These are phyloP conservation scores for Brotula barbata DNA, from an alignment of 2,797 vertebrate species.

Conservation along the genomic window DNA sequence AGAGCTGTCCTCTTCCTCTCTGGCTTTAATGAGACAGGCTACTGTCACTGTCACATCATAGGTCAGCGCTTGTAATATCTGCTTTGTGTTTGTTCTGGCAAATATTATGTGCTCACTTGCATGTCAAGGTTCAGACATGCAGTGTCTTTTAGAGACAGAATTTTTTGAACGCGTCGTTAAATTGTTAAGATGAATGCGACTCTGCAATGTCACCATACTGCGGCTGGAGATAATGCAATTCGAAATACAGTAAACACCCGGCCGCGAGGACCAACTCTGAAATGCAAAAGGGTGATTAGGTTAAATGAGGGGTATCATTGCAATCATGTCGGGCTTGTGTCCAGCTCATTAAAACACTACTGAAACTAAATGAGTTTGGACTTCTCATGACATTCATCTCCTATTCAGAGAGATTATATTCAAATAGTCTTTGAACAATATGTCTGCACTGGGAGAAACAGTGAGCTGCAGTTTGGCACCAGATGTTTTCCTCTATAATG, in stretches of 20 bases:
- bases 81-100: slow-evolving; percentile 57
- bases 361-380: slow-evolving; percentile 8
- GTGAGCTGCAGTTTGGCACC: slow-evolving; percentile 21
- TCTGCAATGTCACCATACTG: slow-evolving; percentile 42
- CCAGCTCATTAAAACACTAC: slow-evolving; percentile 1
- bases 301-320: slow-evolving; percentile 32
- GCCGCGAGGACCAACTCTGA: slow-evolving; percentile 6
- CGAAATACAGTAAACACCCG: slow-evolving; percentile 21
- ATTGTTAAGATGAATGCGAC: slow-evolving; percentile 47
- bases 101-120: slow-evolving; percentile 59
- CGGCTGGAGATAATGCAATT: slow-evolving; percentile 28
- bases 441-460: slow-evolving; percentile 26
- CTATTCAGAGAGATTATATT: background rate
- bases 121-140: slow-evolving; percentile 31
- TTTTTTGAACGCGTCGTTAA: slow-evolving; percentile 39
- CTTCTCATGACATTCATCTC: background rate
- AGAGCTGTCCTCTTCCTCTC: slow-evolving; percentile 31
- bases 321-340: slow-evolving; percentile 20
- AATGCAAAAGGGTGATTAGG: slow-evolving; percentile 34
- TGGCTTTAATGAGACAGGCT: slow-evolving; percentile 70
- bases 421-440: background rate
- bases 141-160: slow-evolving; percentile 42
- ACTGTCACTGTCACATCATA: slow-evolving; percentile 69
- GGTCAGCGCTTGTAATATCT: slow-evolving; percentile 67
- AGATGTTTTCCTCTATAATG: slow-evolving; percentile 48